These are phyloP conservation scores for Platyrinchus mystaceus DNA, from an alignment of 2,797 vertebrate genomes.

Conservation along the genomic window DNA sequence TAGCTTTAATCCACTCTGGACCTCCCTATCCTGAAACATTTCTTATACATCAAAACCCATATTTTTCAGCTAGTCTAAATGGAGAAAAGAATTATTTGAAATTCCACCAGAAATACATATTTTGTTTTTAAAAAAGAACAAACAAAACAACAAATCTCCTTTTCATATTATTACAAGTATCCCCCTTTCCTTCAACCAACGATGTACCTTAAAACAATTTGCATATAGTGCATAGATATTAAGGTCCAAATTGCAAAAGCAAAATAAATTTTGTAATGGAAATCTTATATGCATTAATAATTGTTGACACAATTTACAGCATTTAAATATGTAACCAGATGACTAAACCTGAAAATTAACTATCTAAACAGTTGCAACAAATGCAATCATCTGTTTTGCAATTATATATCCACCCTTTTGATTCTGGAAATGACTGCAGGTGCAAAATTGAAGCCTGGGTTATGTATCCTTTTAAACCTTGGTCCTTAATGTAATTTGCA, in stretches of 20 bases:
- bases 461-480: conserved; percentile 16
- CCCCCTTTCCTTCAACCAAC: not conserved
- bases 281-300: not conserved
- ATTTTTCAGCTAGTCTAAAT: not conserved
- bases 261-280: not conserved
- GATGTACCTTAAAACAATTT: not conserved
- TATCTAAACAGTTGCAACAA: not conserved
- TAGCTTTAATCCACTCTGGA: not conserved
- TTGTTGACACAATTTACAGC: not conserved
- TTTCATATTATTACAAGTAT: not conserved
- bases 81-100: not conserved
- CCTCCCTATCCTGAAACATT: not conserved
- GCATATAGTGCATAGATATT: not conserved
- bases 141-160: not conserved
- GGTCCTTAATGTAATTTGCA: not conserved
- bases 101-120: not conserved
- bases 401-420: not conserved
- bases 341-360: conserved; percentile 34
- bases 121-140: not conserved
- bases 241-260: not conserved
- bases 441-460: conserved; percentile 23
- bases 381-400: not conserved
- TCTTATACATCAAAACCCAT: not conserved
- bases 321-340: conserved; percentile 13
- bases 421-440: conserved; percentile 25